Conservation (phyloP, 2,888 invertebrate genomes). For the Diogma glabrata region DNA sequence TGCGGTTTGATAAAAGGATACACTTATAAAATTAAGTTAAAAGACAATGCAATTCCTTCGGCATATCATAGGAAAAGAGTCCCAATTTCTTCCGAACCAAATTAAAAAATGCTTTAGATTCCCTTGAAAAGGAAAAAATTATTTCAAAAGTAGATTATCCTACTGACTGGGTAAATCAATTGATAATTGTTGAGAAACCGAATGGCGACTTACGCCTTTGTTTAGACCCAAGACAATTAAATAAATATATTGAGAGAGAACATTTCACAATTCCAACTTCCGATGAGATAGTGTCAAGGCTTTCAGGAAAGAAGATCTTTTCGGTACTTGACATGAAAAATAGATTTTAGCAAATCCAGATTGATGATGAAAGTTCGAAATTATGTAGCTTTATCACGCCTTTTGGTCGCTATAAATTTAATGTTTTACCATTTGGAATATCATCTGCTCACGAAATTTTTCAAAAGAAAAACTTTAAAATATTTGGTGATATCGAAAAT, state of each 20-base stretch:
- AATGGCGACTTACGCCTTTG: not conserved
- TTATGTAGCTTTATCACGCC: not conserved
- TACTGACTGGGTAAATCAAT: not conserved
- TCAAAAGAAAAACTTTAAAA: constrained; percentile 12
- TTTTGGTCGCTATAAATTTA: constrained; percentile 11
- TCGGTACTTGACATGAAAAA: not conserved
- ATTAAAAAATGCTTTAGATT: not conserved
- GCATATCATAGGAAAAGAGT: not conserved
- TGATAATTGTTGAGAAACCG: not conserved
- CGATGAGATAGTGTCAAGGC: not conserved
- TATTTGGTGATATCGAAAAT: constrained; percentile 15
- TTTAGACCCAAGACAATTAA: not conserved
- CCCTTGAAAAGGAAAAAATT: not conserved
- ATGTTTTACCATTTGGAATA: constrained; percentile 15
- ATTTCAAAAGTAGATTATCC: too few relatives aligned
- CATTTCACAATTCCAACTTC: not conserved
- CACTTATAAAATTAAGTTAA: not conserved
- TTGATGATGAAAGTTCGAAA: too few relatives aligned
- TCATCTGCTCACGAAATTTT: constrained; percentile 15
- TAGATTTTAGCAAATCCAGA: too few relatives aligned
- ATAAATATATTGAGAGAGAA: not conserved
- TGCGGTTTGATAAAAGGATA: not conserved
- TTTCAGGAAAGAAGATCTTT: not conserved
- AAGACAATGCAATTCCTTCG: not conserved
- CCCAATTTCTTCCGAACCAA: not conserved